A percentile compares a stretch with the other conserved stretches of the same genome.
These are phyloP conservation scores for Chloropsis hardwickii DNA, from an alignment of 2,113 vertebrate species.

Conservation along the genomic window DNA sequence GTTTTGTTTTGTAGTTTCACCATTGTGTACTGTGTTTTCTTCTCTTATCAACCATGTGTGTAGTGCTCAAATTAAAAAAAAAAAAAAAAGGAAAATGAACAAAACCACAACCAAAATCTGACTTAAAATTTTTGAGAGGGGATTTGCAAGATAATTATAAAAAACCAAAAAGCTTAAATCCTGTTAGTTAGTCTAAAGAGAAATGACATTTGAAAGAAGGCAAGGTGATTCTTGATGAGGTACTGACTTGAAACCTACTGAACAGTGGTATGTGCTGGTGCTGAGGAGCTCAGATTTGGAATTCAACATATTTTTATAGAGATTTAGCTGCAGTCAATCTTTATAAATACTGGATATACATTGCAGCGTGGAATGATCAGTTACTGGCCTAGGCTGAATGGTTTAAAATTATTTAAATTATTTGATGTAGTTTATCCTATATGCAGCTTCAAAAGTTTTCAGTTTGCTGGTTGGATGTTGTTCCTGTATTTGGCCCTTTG, in stretches of 20 bases:
- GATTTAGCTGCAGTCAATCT: background rate
- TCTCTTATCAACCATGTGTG: fast-evolving
- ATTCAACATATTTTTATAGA: background rate
- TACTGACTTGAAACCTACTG: background rate
- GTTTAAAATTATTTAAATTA: background rate
- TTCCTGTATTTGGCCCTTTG: background rate
- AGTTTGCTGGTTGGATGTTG: background rate
- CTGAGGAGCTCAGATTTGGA: background rate
- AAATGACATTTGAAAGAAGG: background rate
- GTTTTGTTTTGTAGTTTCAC: background rate
- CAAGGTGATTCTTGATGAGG: background rate
- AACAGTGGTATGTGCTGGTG: background rate
- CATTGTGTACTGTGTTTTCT: background rate
- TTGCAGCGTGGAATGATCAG: background rate
- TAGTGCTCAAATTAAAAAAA: background rate
- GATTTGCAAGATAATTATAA: background rate
- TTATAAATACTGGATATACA: background rate
- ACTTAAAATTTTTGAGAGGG: background rate
- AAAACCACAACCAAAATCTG: background rate
- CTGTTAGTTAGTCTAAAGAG: background rate
- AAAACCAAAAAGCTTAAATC: background rate
- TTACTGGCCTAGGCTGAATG: background rate
- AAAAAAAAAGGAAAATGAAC: background rate
- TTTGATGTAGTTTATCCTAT: background rate
- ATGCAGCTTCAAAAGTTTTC: background rate